These are phyloP conservation scores for Monoplex corrugatus DNA, from an alignment of 2,888 invertebrate species.

Conservation along the genomic window DNA sequence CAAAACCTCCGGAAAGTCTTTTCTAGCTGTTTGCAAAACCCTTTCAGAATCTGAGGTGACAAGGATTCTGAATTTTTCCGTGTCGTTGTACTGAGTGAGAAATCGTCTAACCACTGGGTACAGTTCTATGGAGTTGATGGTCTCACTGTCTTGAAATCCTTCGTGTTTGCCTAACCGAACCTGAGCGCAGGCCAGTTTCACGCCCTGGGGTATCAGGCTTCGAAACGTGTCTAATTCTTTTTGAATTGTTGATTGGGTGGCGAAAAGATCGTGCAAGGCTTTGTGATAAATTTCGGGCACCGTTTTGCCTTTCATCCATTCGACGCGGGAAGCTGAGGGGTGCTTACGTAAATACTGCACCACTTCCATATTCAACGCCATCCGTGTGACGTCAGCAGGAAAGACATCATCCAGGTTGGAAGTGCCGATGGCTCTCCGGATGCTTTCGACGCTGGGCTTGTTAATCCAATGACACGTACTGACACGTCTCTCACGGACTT, in stretches of 20 bases:
- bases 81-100: not conserved
- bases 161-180: not conserved
- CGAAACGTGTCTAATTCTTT: not conserved
- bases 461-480: not conserved
- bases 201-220: not conserved
- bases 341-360: not conserved
- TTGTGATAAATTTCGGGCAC: conserved; percentile 34
- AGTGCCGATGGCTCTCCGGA: not conserved
- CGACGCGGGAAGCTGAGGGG: not conserved
- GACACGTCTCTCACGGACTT: not conserved
- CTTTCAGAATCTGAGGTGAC: conserved; percentile 46
- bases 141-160: not conserved
- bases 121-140: not conserved
- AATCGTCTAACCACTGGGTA: not conserved
- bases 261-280: not conserved
- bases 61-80: conserved; percentile 42
- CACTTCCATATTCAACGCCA: conserved; percentile 4
- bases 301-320: conserved; percentile 19
- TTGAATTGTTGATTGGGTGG: not conserved
- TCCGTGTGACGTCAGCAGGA: not conserved
- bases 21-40: not conserved
- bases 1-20: not conserved
- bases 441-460: not conserved
- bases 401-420: not conserved
- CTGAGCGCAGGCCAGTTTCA: conserved; percentile 51